phyloP scores from a whole-genome alignment of 2,888 invertebrate genomes.

The Pollenia amentaria region DNA sequence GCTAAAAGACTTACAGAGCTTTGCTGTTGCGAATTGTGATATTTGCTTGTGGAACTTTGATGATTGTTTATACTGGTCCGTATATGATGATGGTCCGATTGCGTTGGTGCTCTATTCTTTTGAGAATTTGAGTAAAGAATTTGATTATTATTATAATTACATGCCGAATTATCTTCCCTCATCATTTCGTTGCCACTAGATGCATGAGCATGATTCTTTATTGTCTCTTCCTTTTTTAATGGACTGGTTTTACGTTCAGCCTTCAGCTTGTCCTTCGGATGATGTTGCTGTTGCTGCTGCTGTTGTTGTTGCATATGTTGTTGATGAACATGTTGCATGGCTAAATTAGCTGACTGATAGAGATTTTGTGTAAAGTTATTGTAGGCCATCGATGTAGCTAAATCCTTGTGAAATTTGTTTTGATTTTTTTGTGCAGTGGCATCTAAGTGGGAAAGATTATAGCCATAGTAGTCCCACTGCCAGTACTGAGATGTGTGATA shows the following conservation, averaged over 20 bases:
- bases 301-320: slow-evolving; percentile 80
- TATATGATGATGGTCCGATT: slow-evolving; percentile 69
- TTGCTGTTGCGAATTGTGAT: slow-evolving; percentile 64
- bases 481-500: slow-evolving; percentile 89
- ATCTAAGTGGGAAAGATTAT: slow-evolving; percentile 87
- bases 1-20: slow-evolving; percentile 48
- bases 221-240: slow-evolving; percentile 81
- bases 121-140: slow-evolving; percentile 54
- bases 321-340: slow-evolving; percentile 82
- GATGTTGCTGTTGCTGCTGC: slow-evolving; percentile 74
- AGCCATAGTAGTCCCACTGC: slow-evolving; percentile 88
- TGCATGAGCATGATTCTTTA: slow-evolving; percentile 70
- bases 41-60: slow-evolving; percentile 56
- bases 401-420: slow-evolving; percentile 86
- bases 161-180: slow-evolving; percentile 58
- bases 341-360: slow-evolving; percentile 82
- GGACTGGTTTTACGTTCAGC: slow-evolving; percentile 80
- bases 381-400: slow-evolving; percentile 84
- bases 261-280: slow-evolving; percentile 81
- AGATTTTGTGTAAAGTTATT: slow-evolving; percentile 84
- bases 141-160: slow-evolving; percentile 63
- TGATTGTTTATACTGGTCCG: slow-evolving; percentile 64
- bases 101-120: slow-evolving; percentile 56
- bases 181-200: slow-evolving; percentile 55
- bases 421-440: slow-evolving; percentile 86